Base-by-base conservation (phyloP, 1,140 invertebrate genomes). In the Dendrolimus punctatus region DNA sequence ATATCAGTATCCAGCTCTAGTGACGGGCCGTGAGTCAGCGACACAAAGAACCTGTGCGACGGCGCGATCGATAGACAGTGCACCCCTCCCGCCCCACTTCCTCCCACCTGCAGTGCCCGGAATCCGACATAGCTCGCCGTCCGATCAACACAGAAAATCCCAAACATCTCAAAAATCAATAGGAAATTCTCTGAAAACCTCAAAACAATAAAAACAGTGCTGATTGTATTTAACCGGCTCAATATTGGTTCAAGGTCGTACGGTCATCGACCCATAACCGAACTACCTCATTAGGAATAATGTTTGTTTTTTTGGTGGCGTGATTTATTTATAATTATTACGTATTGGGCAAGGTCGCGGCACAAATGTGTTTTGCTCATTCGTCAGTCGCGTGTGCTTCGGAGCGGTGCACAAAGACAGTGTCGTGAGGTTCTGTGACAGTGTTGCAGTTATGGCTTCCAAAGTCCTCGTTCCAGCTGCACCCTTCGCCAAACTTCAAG, bases 281-380 rank as follows among this genome's bases (percentile, higher is more conserved):
- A 23, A 23, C 23, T 23, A 23, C 44, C 10, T 46, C 46, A 46
- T 38, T 38, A 37, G 46, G 23, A 46, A 46, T 46, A 6, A 36
- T 46, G n/a, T 6, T 9, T 6, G 44, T 46, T 23, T 46, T 3
- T 6, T n/a, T 5, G 4, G n/a, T 6, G 6, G 5, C 8, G 66
- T 52, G 62, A 60, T 65, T 69, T 63, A 80, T 79, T 83, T 78
- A 78, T 81, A 75, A 77, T 79, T 71, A 80, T 80, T 78, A 76
- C 76, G 73, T 69, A 68, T 66, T 70, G 63, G 53, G 66, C 76
- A 77, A 78, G 79, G 75, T 62, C 73, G 68, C 46, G 47, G 68
- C 61, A 70, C 76, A 76, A 80, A 83, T 85, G 81, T 73, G 64
- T 62, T 61, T 64, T 53, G 68, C 68, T 68, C 73, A 68, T 66